Evolutionary conservation across 2,888 invertebrate species (phyloP), one percentile per base, ranked within the genome.

Genomic region (Diloba caeruleocephala): DNA sequence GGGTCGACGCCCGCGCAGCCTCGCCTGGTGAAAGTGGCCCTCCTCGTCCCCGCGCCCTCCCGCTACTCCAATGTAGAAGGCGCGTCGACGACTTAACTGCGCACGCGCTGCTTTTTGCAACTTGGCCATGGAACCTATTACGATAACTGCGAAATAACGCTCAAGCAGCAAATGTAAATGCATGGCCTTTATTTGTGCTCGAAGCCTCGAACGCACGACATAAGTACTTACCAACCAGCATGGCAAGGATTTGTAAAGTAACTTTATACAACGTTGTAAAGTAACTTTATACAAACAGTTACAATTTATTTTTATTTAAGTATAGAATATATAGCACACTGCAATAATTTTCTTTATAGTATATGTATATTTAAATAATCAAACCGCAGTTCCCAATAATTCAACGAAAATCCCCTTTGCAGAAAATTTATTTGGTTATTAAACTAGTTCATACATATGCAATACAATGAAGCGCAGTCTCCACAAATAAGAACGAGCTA

Each of bases 1-100:
- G 90, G 92, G 90, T 92, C 92, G 91, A 83, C 89, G 92, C 82
- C 90, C 92, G 92, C 92, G 92, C 92, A 92, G 90, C 92, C 92
- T 92, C 92, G 92, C 79, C 76, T 79, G 83, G 92, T 89, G 92
- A 92, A 92, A 92, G 92, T 92, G 90, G 81, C 87, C 88, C 89
- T 85, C 87, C 81, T 75, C 78, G 77, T 74, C 74, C 82, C 80
- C 79, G 78, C 79, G 71, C 79, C 72, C 72, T 72, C 75, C 72
- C 71, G 66, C 78, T 63, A 78, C 81, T 78, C 77, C 81, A 74
- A 79, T 84, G 79, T 79, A 80, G 76, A 79, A 79, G 82, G 81
- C 85, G 82, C 84, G 80, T 79, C 78, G 81, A 78, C 79, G 76
- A 74, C 81, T 83, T 84, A 78, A 82, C 84, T 81, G 90, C 92